A percentile compares a stretch with the other conserved stretches of the same genome.
These are phyloP conservation scores for Apostichopus californicus DNA, from an alignment of 35 echinoderm and acorn worm genomes.

Conservation along the genomic window DNA sequence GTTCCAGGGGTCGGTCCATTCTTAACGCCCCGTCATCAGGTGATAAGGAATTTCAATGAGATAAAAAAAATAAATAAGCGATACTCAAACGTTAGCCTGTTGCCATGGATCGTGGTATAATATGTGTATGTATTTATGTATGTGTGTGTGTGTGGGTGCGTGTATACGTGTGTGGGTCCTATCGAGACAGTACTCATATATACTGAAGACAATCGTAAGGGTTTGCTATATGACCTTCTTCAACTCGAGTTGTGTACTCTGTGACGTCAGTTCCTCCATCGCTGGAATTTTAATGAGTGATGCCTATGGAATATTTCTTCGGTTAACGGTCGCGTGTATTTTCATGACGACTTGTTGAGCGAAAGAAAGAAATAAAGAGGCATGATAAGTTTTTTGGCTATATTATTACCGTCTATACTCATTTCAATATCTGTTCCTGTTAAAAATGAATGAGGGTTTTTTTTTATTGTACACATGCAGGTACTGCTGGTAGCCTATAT, in stretches of 20 bases:
- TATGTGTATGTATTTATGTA: too few relatives aligned
- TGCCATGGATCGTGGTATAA: not conserved
- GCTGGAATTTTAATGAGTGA: conserved; percentile 28
- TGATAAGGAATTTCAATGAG: conserved; percentile 17
- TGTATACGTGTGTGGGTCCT: not conserved
- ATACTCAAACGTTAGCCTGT: not conserved
- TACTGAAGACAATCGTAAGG: not conserved
- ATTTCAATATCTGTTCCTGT: too few relatives aligned
- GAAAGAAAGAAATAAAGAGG: too few relatives aligned
- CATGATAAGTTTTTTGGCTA: too few relatives aligned
- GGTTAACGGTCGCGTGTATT: not conserved
- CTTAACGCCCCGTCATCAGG: not conserved
- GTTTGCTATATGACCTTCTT: conserved; percentile 29
- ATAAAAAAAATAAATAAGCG: conserved; percentile 5
- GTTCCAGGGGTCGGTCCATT: conserved; percentile 11
- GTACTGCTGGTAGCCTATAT: too few relatives aligned
- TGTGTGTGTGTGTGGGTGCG: too few relatives aligned
- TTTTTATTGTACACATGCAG: too few relatives aligned
- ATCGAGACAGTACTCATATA: not conserved
- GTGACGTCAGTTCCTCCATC: conserved; percentile 45
- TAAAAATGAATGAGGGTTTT: too few relatives aligned
- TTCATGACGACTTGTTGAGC: too few relatives aligned
- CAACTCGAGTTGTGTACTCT: conserved; percentile 19
- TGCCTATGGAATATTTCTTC: not conserved
- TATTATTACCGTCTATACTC: too few relatives aligned